Percentiles rank a stretch among this genome's conserved stretches.
phyloP scores from a whole-genome alignment of 37 sponge, comb jelly and placozoan genomes.

The Spongia lamella region DNA sequence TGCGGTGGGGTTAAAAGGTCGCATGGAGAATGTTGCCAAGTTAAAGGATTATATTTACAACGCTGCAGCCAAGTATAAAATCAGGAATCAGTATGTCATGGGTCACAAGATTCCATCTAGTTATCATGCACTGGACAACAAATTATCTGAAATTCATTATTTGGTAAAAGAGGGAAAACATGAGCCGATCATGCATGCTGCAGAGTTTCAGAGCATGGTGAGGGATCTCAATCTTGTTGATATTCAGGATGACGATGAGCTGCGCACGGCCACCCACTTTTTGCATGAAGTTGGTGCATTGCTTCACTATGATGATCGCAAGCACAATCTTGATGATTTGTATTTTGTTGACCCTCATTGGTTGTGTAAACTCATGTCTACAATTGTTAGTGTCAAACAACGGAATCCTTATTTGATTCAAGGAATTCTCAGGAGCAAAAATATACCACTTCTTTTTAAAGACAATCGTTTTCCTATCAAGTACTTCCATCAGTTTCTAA shows the following conservation, averaged over 20 bases:
- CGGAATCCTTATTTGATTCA: constrained; percentile 72
- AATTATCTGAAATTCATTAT: constrained; percentile 54
- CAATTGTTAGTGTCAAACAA: constrained; percentile 70
- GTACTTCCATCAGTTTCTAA: constrained; percentile 76
- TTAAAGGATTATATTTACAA: constrained; percentile 87
- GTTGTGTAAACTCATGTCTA: constrained; percentile 90
- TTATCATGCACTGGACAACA: constrained; percentile 77
- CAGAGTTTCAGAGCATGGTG: constrained; percentile 53
- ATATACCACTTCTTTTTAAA: constrained; percentile 65
- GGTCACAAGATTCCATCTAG: constrained; percentile 78
- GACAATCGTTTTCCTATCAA: constrained; percentile 83
- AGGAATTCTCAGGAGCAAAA: constrained; percentile 57
- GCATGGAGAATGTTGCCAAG: constrained; percentile 60
- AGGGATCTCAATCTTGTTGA: constrained; percentile 43
- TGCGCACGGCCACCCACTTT: constrained; percentile 63
- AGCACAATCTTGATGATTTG: constrained; percentile 57
- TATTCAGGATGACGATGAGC: constrained; percentile 55
- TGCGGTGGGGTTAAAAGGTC: constrained; percentile 54
- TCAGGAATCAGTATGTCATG: too few species aligned
- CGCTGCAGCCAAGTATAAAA: constrained; percentile 61
- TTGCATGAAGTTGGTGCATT: constrained; percentile 65
- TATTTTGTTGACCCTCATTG: constrained; percentile 75
- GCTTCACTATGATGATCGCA: constrained; percentile 77
- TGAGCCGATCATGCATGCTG: constrained; percentile 73
- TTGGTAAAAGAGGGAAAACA: constrained; percentile 50